phyloP scores from a whole-genome alignment of 1,140 invertebrate species.

The Drosophila takahashii region DNA sequence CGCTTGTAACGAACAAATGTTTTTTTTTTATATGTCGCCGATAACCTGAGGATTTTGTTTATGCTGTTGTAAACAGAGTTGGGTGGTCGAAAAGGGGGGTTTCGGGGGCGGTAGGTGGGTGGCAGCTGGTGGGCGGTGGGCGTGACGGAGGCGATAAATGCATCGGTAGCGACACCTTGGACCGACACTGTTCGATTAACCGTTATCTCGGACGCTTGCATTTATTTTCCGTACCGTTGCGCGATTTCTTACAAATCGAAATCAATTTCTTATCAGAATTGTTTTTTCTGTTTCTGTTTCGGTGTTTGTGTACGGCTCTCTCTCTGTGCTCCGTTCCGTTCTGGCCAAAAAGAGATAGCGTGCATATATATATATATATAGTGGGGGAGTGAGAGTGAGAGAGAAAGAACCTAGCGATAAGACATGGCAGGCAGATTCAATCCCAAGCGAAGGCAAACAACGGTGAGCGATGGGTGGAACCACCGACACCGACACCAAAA shows the following conservation, averaged over 20 bases:
- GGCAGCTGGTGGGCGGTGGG: slow-evolving; percentile 1
- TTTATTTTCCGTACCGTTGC: slow-evolving; percentile 7
- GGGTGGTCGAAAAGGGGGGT: not conserved
- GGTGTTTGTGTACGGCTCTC: slow-evolving; percentile 7
- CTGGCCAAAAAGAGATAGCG: slow-evolving; percentile 10
- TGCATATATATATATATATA: not conserved
- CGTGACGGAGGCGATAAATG: slow-evolving; percentile 17
- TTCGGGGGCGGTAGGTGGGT: not conserved
- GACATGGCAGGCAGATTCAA: slow-evolving; percentile 66
- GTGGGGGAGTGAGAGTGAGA: slow-evolving; percentile 5
- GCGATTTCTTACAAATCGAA: slow-evolving; percentile 34
- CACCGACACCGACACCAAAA: no score
- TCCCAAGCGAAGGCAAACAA: slow-evolving; percentile 59
- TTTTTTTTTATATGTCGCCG: slow-evolving; percentile 10
- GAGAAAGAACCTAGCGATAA: slow-evolving; percentile 41
- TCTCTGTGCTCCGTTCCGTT: slow-evolving; percentile 11
- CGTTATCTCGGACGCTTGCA: slow-evolving; percentile 40
- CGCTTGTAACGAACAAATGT: not conserved
- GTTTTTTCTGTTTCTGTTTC: slow-evolving; percentile 9
- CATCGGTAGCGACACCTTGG: slow-evolving; percentile 29
- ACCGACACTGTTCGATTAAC: slow-evolving; percentile 23
- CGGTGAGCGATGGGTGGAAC: slow-evolving; percentile 56
- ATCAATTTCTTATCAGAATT: slow-evolving; percentile 42
- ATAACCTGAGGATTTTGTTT: slow-evolving; percentile 26
- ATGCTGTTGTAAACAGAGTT: slow-evolving; percentile 2